Conservation (phyloP, 2,113 vertebrate genomes). For the Malurus cyaneus region DNA sequence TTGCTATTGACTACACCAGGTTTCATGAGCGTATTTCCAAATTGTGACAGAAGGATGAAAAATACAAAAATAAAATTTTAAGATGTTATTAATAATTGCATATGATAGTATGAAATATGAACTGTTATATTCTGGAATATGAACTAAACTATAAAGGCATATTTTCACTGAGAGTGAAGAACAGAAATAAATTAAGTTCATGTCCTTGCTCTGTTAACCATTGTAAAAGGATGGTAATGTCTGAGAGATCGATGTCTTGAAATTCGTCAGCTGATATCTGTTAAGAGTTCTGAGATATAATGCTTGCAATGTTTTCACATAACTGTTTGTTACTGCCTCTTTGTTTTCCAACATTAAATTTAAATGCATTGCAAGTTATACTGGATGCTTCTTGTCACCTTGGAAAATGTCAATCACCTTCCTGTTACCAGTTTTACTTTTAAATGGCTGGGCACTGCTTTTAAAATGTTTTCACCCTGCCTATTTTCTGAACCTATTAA, state of each 20-base stretch:
- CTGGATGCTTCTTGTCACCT: too few species aligned
- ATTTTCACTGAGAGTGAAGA: neutral
- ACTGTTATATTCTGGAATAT: neutral
- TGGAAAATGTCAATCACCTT: too few species aligned
- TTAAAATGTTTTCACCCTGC: too few species aligned
- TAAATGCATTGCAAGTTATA: too few species aligned
- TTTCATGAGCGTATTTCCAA: neutral
- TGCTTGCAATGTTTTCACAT: neutral
- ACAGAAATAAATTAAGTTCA: neutral
- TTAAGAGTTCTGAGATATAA: neutral
- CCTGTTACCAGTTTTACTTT: too few species aligned
- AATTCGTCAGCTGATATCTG: neutral
- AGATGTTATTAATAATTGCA: neutral
- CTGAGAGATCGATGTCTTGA: neutral
- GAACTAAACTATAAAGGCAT: neutral
- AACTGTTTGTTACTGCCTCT: too few species aligned
- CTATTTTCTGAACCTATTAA: too few species aligned
- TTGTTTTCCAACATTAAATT: too few species aligned
- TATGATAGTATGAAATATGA: neutral
- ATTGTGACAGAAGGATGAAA: neutral
- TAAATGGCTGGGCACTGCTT: too few species aligned
- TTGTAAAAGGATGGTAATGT: neutral
- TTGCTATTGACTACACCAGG: neutral
- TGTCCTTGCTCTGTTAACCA: neutral
- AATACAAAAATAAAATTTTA: neutral